Evolutionary conservation across 1,140 invertebrate species (phyloP).

Genomic region (Drosophila watanabei): DNA sequence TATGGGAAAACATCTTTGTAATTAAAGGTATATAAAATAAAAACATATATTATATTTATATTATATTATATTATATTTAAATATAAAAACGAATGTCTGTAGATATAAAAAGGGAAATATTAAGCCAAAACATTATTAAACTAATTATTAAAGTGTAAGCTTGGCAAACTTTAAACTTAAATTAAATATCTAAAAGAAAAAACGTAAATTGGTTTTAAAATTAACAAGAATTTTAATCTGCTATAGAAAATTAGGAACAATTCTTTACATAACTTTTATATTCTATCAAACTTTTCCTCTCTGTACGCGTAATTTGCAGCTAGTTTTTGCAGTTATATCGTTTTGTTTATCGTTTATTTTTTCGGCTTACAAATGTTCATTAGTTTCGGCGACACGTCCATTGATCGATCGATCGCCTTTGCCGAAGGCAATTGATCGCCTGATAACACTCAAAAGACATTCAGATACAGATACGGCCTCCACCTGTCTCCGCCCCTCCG

Average conservation of each 20-base stretch:
- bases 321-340: slow-evolving; percentile 27
- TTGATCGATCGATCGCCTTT: slow-evolving; percentile 64
- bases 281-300: not conserved
- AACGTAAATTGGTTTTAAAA: too few relatives aligned
- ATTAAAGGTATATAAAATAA: not conserved
- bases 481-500: slow-evolving; percentile 4
- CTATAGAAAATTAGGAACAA: not conserved
- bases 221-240: not conserved
- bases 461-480: slow-evolving; percentile 56
- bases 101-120: not conserved
- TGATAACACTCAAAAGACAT: slow-evolving; percentile 71
- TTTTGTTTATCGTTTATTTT: slow-evolving; percentile 49
- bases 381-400: slow-evolving; percentile 73
- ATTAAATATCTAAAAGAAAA: too few relatives aligned
- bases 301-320: slow-evolving; percentile 9
- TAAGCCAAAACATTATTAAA: not conserved
- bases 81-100: too few relatives aligned
- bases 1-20: not conserved
- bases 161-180: too few relatives aligned
- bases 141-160: too few relatives aligned
- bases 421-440: slow-evolving; percentile 76
- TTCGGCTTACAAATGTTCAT: slow-evolving; percentile 65
- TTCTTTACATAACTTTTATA: not conserved
- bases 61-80: too few relatives aligned
- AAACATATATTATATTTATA: too few relatives aligned